phyloP scores from a whole-genome alignment of 2,113 vertebrate genomes.

The Camelus dromedarius region DNA sequence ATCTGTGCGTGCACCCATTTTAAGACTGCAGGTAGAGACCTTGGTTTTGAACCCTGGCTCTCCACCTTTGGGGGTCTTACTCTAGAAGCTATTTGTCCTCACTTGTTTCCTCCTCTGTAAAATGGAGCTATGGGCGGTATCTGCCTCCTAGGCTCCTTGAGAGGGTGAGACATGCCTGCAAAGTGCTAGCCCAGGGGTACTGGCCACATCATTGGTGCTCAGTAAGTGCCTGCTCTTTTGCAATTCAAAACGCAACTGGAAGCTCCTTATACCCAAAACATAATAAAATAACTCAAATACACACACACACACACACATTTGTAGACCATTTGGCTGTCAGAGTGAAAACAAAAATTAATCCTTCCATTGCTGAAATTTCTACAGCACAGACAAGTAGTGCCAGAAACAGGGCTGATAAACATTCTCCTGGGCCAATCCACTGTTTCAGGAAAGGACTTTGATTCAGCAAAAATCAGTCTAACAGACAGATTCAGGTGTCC shows the following conservation, averaged over 20 bases:
- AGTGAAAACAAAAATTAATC: neutral
- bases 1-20: accelerated
- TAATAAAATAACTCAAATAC: neutral
- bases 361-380: neutral
- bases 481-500: neutral
- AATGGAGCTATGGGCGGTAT: too few species aligned
- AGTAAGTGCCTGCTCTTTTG: neutral
- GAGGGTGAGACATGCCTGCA: neutral
- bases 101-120: accelerated
- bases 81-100: neutral
- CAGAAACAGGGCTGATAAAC: neutral
- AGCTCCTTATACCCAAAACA: neutral
- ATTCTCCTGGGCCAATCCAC: neutral
- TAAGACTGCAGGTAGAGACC: neutral
- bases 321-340: neutral
- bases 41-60: neutral
- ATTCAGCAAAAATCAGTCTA: neutral
- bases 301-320: neutral
- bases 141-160: neutral
- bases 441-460: neutral
- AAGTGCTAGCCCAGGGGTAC: neutral
- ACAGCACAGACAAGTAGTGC: neutral
- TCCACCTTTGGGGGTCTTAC: neutral
- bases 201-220: neutral
- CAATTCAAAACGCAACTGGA: neutral